These are phyloP conservation scores for Lepisosteus osseus DNA, from an alignment of 2,113 vertebrate species.

Conservation along the genomic window DNA sequence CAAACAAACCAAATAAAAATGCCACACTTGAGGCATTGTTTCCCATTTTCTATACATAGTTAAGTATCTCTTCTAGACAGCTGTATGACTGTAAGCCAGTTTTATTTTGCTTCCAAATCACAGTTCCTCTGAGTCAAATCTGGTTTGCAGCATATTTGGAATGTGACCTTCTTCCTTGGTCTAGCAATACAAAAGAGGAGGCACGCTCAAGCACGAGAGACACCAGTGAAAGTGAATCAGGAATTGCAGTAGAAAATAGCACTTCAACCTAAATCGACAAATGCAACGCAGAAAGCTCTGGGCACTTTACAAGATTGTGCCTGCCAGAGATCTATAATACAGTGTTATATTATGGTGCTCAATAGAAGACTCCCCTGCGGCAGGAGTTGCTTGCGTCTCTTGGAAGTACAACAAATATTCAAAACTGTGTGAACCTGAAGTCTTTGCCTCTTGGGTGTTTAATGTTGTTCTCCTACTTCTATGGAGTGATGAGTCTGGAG, in stretches of 20 bases:
- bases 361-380: neutral
- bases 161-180: too few relatives aligned
- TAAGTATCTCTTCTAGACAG: neutral
- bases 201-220: too few relatives aligned
- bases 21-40: neutral
- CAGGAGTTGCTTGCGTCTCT: neutral
- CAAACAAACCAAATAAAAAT: neutral
- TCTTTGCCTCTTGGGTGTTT: neutral
- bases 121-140: neutral
- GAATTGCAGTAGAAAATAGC: too few relatives aligned
- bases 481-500: conserved; percentile 23
- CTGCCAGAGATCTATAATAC: conserved; percentile 7
- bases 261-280: neutral
- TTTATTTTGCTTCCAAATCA: neutral
- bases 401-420: conserved; percentile 1
- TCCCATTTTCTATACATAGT: neutral
- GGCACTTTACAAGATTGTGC: neutral
- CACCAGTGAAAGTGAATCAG: too few relatives aligned
- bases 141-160: neutral
- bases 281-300: neutral
- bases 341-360: conserved; percentile 2
- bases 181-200: too few relatives aligned
- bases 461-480: conserved; percentile 4
- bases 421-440: neutral
- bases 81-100: neutral